Percentiles rank a stretch among this genome's conserved stretches.
Conservation (phyloP, 2,888 invertebrate species). For the Drosophila stalkeri region DNA sequence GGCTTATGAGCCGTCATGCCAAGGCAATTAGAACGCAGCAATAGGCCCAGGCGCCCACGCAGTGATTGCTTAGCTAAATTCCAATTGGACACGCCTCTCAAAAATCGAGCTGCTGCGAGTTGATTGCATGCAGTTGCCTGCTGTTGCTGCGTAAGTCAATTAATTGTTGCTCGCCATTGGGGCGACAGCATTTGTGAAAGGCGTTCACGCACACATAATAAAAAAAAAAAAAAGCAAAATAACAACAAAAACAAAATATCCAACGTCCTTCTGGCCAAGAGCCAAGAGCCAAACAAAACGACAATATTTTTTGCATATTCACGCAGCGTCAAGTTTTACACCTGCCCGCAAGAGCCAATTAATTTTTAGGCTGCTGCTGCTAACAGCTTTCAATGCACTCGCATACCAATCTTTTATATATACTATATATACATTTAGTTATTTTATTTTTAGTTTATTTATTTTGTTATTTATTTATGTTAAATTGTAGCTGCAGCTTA, state of each 20-base stretch:
- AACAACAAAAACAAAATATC: slow-evolving; percentile 8
- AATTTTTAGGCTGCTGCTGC: slow-evolving; percentile 46
- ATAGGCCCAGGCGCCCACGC: slow-evolving; percentile 65
- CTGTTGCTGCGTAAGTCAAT: slow-evolving; percentile 67
- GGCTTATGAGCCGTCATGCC: slow-evolving; percentile 41
- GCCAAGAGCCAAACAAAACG: slow-evolving; percentile 40
- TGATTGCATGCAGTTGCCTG: slow-evolving; percentile 60
- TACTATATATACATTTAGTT: not conserved
- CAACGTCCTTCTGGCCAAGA: slow-evolving; percentile 70
- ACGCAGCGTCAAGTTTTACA: slow-evolving; percentile 64
- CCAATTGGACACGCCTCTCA: slow-evolving; percentile 50
- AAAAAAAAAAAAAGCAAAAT: not conserved
- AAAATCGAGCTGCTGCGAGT: slow-evolving; percentile 28
- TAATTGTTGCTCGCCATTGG: slow-evolving; percentile 77
- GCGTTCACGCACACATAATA: slow-evolving; percentile 54
- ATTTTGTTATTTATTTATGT: not conserved
- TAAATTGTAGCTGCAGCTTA: slow-evolving; percentile 37
- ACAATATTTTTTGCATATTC: slow-evolving; percentile 62
- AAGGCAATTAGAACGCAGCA: slow-evolving; percentile 69
- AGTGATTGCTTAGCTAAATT: slow-evolving; percentile 31
- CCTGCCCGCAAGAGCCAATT: slow-evolving; percentile 72
- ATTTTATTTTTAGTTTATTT: not conserved
- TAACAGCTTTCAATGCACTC: slow-evolving; percentile 15
- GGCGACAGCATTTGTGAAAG: slow-evolving; percentile 76
- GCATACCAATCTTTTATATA: slow-evolving; percentile 7